Conservation (phyloP, 2,797 vertebrate genomes). For the Serranus cabrilla region DNA sequence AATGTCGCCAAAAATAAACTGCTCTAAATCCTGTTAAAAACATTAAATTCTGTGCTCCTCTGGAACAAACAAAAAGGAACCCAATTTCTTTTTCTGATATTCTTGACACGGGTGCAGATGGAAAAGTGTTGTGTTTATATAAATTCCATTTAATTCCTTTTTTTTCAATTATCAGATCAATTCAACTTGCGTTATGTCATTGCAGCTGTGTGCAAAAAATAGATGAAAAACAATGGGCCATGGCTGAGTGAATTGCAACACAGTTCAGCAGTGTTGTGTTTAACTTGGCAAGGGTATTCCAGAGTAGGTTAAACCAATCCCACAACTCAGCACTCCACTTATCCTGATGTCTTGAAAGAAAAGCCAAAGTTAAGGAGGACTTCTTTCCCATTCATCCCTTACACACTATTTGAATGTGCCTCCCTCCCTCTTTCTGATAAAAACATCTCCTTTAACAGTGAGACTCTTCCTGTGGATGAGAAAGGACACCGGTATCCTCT, state of each 20-base stretch:
- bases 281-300: constrained; percentile 5
- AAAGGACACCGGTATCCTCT: constrained; percentile 67
- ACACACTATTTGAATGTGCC: not conserved
- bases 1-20: no score
- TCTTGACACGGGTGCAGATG: not conserved
- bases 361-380: constrained; percentile 16
- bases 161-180: no score
- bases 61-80: no score
- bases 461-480: constrained; percentile 45
- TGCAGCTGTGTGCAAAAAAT: no score
- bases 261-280: not conserved
- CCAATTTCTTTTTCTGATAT: no score
- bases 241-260: not conserved
- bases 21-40: no score
- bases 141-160: no score
- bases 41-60: no score
- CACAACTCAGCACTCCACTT: constrained; percentile 17
- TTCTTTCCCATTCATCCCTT: constrained; percentile 2
- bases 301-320: constrained; percentile 24
- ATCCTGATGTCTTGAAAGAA: constrained; percentile 17
- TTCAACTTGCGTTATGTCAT: no score
- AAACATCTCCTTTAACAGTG: constrained; percentile 55
- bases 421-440: constrained; percentile 41
- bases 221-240: no score
- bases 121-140: no score